Conservation (phyloP, 2,797 vertebrate genomes). For the Phataginus tetradactyla region DNA sequence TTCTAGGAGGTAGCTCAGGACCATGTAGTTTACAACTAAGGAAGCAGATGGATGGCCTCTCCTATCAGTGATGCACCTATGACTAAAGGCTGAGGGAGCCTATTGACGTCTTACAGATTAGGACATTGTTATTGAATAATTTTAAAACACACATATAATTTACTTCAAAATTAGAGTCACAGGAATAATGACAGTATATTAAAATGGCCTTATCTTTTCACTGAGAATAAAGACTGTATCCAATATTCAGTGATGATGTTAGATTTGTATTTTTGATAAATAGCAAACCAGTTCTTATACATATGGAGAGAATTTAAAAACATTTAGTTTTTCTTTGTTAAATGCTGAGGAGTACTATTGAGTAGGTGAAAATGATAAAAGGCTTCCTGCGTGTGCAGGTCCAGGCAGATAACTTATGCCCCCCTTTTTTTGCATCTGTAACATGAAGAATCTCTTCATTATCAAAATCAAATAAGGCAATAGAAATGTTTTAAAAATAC, state of each 20-base stretch:
- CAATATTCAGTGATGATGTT: neutral
- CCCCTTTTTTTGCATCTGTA: neutral
- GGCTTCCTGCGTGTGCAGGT: neutral
- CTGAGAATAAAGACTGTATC: neutral
- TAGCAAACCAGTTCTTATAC: neutral
- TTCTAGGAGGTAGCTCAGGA: neutral
- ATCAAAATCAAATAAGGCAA: neutral
- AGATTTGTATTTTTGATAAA: slow-evolving; percentile 4
- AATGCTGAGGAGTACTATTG: neutral
- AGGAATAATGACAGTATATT: neutral
- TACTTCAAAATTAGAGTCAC: slow-evolving; percentile 6
- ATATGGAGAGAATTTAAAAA: neutral
- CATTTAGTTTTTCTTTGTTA: neutral
- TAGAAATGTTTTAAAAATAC: neutral
- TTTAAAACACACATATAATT: slow-evolving; percentile 36
- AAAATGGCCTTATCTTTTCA: neutral
- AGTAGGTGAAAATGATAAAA: slow-evolving; percentile 21
- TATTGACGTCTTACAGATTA: neutral
- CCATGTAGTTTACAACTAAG: neutral
- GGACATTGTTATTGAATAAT: neutral
- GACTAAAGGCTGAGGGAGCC: neutral
- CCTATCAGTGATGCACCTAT: neutral
- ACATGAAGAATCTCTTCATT: slow-evolving; percentile 8
- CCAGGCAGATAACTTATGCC: neutral
- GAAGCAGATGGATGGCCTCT: neutral